phyloP scores from a whole-genome alignment of 2,797 vertebrate species.

The Liparis tanakae region DNA sequence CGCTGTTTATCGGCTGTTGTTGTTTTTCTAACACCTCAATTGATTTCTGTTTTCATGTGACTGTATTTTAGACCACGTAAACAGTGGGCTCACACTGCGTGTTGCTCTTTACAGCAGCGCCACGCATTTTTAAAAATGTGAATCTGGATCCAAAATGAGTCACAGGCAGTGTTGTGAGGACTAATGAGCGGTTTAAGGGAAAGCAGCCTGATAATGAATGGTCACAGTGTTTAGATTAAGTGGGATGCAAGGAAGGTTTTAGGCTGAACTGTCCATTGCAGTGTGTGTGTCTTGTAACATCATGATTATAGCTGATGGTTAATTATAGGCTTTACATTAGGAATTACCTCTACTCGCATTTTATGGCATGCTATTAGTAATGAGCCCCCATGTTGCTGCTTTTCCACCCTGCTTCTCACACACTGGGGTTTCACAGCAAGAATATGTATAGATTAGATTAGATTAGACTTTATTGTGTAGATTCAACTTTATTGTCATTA shows the following conservation, averaged over 20 bases:
- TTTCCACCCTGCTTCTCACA: not conserved
- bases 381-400: not conserved
- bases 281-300: not conserved
- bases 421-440: conserved; percentile 30
- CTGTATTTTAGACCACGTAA: too few relatives aligned
- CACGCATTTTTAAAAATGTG: conserved; percentile 7
- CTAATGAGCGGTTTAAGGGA: conserved; percentile 6
- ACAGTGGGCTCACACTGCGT: too few relatives aligned
- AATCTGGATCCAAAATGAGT: conserved; percentile 2
- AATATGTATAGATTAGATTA: not conserved
- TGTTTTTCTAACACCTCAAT: conserved; percentile 10
- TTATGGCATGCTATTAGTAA: not conserved
- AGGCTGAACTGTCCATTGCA: not conserved
- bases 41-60: conserved; percentile 27
- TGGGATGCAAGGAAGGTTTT: not conserved
- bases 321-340: not conserved
- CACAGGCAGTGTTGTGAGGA: not conserved
- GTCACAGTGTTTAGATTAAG: not conserved
- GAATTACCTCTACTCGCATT: not conserved
- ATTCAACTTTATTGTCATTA: too few relatives aligned
- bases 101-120: not conserved
- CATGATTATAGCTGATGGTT: not conserved
- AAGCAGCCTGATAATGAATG: not conserved
- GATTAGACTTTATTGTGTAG: too few relatives aligned
- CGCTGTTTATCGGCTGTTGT: not conserved